Base-by-base conservation (phyloP, 1,140 invertebrate species). In the Diuraphis noxia region DNA sequence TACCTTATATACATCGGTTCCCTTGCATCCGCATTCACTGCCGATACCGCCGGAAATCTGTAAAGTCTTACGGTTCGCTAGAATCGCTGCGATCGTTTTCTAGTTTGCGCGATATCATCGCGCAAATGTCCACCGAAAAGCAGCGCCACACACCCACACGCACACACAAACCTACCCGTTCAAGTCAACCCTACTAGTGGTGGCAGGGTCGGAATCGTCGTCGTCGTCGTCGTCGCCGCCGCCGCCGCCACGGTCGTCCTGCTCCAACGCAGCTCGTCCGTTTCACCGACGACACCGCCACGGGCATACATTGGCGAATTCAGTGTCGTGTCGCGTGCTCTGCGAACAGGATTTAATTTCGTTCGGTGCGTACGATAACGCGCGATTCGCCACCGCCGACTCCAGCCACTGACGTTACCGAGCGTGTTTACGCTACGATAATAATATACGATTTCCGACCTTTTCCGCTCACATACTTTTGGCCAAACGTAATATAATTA, bases 241-340 rank as follows among this genome's bases (percentile, higher is more conserved):
- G 38, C 84, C 17, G 43, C 17, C 30, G n/a, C 84, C 41, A 21
- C 43, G 7, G 40, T 17, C 82, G 84, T 25, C n/a, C 77, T 21
- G 46, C 46, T 49, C 46, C 46, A 21, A 8, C 36, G 79, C 36
- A 21, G 38, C 34, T 46, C 77, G 36, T 38, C 40, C 38, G 79
- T 25, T 34, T 82, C 21, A 6, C 36, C 79, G 23, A 43, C 5
- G 84, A 49, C 46, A n/a, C 5, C 56, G 56, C 21, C 85, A 49
- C 85, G 49, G 43, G 85, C 85, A 87, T 46, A 52, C 85, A 52
- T 90, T 90, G 63, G 40, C 41, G 30, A 36, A 41, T 38, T 81
- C 88, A 90, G 88, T 90, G n/a, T 81, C 25, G 88, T 81, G 88
- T 81, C 88, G 88, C 88, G 88, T 90, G 88, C 72, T 19, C 88